These are phyloP conservation scores for Tribolium madens DNA, from an alignment of 1,140 invertebrate genomes.

Conservation along the genomic window DNA sequence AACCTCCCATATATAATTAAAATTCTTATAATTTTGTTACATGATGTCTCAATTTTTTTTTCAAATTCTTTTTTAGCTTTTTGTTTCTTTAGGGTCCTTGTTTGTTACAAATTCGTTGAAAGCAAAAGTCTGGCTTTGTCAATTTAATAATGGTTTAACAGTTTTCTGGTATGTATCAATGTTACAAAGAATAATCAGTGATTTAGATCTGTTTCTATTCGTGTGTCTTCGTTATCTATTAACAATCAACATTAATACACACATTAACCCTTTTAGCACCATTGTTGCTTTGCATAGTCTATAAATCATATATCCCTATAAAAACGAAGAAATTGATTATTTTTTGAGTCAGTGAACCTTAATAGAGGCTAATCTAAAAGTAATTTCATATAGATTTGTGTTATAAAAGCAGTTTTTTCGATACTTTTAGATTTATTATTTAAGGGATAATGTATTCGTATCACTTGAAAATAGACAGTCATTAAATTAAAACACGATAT, in stretches of 20 bases:
- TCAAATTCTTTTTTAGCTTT: no score
- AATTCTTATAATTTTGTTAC: no score
- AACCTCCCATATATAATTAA: no score
- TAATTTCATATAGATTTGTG: neutral
- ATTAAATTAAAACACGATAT: no score
- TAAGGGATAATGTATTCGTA: no score
- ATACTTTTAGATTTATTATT: neutral
- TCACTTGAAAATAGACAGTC: no score
- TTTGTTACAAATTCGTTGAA: no score
- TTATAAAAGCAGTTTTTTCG: neutral
- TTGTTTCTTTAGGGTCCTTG: no score
- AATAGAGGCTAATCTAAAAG: neutral
- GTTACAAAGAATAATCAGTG: neutral
- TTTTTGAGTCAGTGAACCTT: neutral
- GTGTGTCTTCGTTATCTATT: neutral
- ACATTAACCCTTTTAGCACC: neutral
- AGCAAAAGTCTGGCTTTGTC: no score
- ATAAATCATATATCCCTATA: neutral
- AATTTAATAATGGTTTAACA: no score
- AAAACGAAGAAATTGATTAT: slow-evolving; percentile 6
- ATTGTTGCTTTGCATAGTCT: neutral
- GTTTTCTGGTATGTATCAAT: neutral
- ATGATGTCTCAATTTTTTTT: no score
- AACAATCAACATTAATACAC: neutral
- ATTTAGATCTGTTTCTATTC: neutral